Conservation (phyloP, 2,797 vertebrate genomes). For the Coluber constrictor region DNA sequence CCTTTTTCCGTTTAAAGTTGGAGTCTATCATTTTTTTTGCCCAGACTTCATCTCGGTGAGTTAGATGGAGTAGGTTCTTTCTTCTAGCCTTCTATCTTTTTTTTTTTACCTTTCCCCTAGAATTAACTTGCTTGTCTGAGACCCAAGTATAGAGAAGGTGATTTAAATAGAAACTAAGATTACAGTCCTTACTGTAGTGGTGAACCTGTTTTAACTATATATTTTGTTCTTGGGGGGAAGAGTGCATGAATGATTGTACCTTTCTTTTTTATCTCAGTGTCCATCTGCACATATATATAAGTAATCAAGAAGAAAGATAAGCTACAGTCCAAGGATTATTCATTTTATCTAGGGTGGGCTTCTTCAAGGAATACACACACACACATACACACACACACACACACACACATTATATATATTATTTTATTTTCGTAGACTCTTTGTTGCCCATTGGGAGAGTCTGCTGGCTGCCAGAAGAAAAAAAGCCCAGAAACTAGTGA, state of each 20-base stretch:
- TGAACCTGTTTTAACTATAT: background rate
- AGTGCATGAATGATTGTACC: background rate
- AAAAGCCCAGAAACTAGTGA: too few relatives aligned
- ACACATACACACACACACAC: too few relatives aligned
- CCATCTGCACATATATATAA: background rate
- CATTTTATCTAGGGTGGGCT: background rate
- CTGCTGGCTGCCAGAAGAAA: too few relatives aligned
- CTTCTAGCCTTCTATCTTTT: background rate
- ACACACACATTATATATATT: too few relatives aligned
- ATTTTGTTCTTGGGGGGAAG: background rate
- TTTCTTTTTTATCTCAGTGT: background rate
- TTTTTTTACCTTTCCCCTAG: constrained; percentile 38
- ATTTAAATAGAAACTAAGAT: constrained; percentile 59
- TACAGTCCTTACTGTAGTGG: background rate
- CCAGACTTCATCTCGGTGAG: constrained; percentile 48
- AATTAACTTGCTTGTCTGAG: constrained; percentile 52
- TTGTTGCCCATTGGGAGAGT: too few relatives aligned
- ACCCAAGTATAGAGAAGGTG: constrained; percentile 48
- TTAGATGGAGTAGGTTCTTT: constrained; percentile 22
- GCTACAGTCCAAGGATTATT: background rate
- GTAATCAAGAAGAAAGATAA: background rate
- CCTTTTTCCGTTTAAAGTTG: constrained; percentile 48
- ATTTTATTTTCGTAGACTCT: too few relatives aligned
- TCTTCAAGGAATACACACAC: too few relatives aligned
- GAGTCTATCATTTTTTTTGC: constrained; percentile 27